Evolutionary conservation across 1,140 invertebrate genomes (phyloP).

Genomic region (Sitodiplosis mosellana): DNA sequence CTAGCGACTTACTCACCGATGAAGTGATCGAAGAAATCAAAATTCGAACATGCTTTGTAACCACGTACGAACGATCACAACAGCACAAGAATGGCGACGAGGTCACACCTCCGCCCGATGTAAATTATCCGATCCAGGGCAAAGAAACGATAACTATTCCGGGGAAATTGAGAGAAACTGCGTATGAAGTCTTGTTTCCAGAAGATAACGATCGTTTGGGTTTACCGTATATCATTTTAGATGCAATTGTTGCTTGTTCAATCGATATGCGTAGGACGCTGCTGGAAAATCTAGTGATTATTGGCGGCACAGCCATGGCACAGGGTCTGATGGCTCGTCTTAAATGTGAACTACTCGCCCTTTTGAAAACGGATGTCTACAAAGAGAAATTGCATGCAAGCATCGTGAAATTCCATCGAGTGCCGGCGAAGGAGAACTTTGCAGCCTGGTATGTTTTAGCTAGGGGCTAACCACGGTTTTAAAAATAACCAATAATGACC

Average conservation of each 20-base stretch:
- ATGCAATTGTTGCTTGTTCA: constrained; percentile 59
- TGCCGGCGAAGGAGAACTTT: constrained; percentile 69
- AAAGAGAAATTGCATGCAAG: constrained; percentile 39
- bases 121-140: constrained; percentile 54
- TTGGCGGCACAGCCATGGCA: constrained; percentile 67
- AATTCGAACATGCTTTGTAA: constrained; percentile 67
- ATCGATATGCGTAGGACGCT: constrained; percentile 53
- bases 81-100: constrained; percentile 30
- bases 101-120: constrained; percentile 32
- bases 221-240: constrained; percentile 65
- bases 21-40: constrained; percentile 48
- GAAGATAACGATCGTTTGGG: constrained; percentile 67
- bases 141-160: constrained; percentile 38
- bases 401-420: constrained; percentile 56
- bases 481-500: no score
- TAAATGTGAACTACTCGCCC: constrained; percentile 46
- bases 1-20: constrained; percentile 29
- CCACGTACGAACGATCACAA: constrained; percentile 45
- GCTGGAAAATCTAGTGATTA: constrained; percentile 64
- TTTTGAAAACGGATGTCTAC: constrained; percentile 44
- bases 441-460: constrained; percentile 73
- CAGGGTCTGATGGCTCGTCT: constrained; percentile 61
- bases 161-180: constrained; percentile 54
- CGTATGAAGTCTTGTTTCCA: constrained; percentile 69
- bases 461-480: no score